These are phyloP conservation scores for Melinaea marsaeus DNA, from an alignment of 2,888 invertebrate genomes.

Conservation along the genomic window DNA sequence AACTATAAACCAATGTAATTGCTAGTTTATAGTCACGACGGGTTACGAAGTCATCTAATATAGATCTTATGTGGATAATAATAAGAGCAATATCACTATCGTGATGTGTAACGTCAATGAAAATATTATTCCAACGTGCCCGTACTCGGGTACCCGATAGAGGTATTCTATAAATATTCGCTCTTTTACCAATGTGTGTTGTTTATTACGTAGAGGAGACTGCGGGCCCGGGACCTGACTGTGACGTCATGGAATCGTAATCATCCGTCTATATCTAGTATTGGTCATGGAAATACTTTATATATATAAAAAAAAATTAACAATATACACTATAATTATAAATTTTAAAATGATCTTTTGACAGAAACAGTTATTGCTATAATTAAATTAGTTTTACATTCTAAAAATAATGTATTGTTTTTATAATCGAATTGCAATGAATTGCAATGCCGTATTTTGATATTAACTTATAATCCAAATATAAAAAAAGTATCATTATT, in stretches of 20 bases:
- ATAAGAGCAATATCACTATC: conserved; percentile 12
- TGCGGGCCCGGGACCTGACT: conserved; percentile 30
- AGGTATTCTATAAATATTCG: conserved; percentile 38
- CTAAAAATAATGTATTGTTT: no score
- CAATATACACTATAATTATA: no score
- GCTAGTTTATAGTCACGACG: conserved; percentile 16
- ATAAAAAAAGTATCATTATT: no score
- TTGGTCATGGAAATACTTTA: not conserved
- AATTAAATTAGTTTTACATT: no score
- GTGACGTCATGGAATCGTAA: conserved; percentile 24
- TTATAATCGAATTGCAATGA: no score
- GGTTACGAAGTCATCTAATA: conserved; percentile 12
- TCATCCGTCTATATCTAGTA: not conserved
- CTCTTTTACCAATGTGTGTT: conserved; percentile 35
- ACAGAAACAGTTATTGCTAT: no score
- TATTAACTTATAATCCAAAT: no score
- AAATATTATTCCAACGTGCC: conserved; percentile 29
- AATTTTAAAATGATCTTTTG: no score
- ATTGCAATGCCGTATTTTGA: no score
- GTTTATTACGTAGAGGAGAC: conserved; percentile 30
- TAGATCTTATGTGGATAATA: conserved; percentile 6
- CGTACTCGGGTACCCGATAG: conserved; percentile 29
- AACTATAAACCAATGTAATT: conserved; percentile 31
- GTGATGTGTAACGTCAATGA: conserved; percentile 22
- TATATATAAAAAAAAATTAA: not conserved